phyloP scores from a whole-genome alignment of 2,113 vertebrate genomes.

The Tupaia chinensis region DNA sequence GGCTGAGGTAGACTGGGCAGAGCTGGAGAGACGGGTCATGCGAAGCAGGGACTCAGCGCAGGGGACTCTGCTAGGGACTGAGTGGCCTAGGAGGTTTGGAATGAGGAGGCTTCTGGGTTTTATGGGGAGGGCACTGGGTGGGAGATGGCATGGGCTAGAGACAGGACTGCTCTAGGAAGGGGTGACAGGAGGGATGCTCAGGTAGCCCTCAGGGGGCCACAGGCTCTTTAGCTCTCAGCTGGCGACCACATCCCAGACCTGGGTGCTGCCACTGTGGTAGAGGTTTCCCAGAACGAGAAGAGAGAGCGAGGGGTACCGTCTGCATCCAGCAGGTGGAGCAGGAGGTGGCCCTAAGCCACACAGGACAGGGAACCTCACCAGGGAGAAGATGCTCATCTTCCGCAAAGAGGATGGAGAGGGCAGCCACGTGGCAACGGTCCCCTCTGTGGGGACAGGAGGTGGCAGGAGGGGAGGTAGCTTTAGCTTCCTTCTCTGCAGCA shows the following conservation, averaged over 20 bases:
- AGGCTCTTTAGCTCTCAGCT: not conserved
- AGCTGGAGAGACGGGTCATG: not conserved
- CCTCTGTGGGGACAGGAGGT: not conserved
- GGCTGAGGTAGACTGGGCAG: not conserved
- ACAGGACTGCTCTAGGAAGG: not conserved
- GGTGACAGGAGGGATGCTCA: rapidly evolving
- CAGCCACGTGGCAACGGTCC: not conserved
- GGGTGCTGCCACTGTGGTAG: not conserved
- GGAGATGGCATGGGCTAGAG: not conserved
- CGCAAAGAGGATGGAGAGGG: not conserved
- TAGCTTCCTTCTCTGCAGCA: not conserved
- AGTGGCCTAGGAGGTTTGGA: not conserved
- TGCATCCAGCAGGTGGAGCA: not conserved
- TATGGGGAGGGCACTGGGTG: too few species aligned
- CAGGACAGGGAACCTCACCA: not conserved
- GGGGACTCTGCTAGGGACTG: not conserved
- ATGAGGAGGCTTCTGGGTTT: not conserved
- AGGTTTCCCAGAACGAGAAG: not conserved
- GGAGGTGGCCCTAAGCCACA: not conserved
- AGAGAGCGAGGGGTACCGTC: not conserved
- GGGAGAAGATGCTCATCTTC: not conserved
- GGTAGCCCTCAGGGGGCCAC: not conserved
- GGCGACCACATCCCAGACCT: not conserved
- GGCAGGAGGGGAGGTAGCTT: not conserved
- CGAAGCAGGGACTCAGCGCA: rapidly evolving